phyloP scores from a whole-genome alignment of 2,888 invertebrate genomes.

The Mythimna albipuncta region DNA sequence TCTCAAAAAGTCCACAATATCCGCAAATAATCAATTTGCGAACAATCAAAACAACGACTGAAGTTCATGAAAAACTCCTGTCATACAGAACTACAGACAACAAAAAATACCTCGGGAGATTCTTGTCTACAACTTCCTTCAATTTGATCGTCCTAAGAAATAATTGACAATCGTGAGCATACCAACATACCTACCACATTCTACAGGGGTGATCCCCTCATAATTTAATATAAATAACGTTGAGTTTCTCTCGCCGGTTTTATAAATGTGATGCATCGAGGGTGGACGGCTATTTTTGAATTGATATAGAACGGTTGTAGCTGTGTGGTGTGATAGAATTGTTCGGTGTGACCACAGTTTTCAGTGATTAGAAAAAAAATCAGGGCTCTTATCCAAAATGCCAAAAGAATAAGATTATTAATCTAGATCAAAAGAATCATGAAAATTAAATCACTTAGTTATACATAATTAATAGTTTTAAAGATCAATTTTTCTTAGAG shows the following conservation, averaged over 20 bases:
- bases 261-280: constrained; percentile 76
- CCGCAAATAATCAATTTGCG: too few species aligned
- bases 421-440: too few species aligned
- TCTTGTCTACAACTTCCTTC: neutral
- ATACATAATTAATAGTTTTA: too few species aligned
- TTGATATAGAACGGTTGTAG: constrained; percentile 68
- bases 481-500: too few species aligned
- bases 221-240: constrained; percentile 86
- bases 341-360: neutral
- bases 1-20: too few species aligned
- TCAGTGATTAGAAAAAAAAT: too few species aligned
- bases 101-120: neutral
- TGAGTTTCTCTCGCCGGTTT: constrained; percentile 78
- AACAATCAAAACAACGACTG: too few species aligned
- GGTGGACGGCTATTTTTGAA: constrained; percentile 67
- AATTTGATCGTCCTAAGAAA: constrained; percentile 34
- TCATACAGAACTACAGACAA: neutral
- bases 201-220: constrained; percentile 64
- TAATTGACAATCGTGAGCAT: constrained; percentile 39
- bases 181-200: constrained; percentile 44
- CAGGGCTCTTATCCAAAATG: too few species aligned
- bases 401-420: too few species aligned
- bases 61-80: too few species aligned
- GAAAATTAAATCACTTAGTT: too few species aligned
- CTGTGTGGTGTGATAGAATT: neutral